A percentile compares a stretch with the other conserved stretches of the same genome.
Conservation (phyloP, 2,888 invertebrate species). For the Adelognathus sp. region DNA sequence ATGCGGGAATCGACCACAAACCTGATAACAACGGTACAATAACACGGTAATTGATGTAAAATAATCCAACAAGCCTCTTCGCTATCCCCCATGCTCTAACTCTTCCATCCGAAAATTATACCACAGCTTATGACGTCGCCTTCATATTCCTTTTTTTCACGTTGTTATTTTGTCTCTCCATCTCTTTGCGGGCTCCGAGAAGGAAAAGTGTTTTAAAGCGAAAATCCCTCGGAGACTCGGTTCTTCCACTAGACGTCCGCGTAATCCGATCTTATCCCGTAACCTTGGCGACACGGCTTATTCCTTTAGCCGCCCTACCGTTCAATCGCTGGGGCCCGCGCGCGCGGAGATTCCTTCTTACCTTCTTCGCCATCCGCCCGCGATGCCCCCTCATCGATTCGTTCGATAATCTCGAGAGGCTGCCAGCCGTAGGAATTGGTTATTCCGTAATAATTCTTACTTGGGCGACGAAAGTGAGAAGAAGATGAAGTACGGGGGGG, state of each 20-base stretch:
- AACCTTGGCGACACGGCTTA: constrained; percentile 60
- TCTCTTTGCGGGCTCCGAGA: neutral
- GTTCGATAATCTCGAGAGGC: constrained; percentile 56
- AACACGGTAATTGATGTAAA: neutral
- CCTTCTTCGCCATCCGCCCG: neutral
- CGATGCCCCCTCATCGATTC: constrained; percentile 47
- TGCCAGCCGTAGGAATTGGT: constrained; percentile 56
- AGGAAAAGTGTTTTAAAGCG: constrained; percentile 44
- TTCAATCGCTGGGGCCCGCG: constrained; percentile 21
- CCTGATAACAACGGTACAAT: neutral
- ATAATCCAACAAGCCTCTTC: no score
- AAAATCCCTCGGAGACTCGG: constrained; percentile 48
- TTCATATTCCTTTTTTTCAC: neutral
- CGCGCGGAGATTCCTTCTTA: neutral
- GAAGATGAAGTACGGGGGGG: neutral
- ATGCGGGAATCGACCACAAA: neutral
- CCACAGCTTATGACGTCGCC: no score
- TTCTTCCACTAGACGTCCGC: constrained; percentile 53
- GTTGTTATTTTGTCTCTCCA: neutral
- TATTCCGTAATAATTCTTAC: constrained; percentile 59
- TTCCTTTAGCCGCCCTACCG: constrained; percentile 25
- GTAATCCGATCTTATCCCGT: constrained; percentile 59
- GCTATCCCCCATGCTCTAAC: no score
- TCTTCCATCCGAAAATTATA: no score
- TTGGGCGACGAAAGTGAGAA: constrained; percentile 18